phyloP scores from a whole-genome alignment of 2,797 vertebrate species.

The Pitangus sulphuratus region DNA sequence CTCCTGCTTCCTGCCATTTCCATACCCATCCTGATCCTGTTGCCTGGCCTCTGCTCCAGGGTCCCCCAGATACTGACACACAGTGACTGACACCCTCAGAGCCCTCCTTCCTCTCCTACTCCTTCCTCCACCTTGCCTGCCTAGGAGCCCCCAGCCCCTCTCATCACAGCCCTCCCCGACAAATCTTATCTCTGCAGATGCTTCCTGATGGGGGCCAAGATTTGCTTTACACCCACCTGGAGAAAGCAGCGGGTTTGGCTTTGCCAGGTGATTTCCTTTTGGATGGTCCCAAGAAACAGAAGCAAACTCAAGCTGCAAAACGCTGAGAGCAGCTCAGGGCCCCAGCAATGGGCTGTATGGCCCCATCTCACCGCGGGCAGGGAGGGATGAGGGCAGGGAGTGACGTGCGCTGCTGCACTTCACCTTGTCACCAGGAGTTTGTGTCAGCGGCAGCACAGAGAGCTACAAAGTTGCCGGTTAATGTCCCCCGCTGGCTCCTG shows the following conservation, averaged over 20 bases:
- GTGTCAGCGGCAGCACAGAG: not conserved
- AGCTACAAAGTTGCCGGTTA: not conserved
- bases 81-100: not conserved
- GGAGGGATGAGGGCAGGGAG: not conserved
- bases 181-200: not conserved
- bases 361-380: fast-evolving
- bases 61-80: not conserved
- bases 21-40: fast-evolving
- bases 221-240: not conserved
- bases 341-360: fast-evolving
- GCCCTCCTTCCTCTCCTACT: not conserved
- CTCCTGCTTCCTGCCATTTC: not conserved
- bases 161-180: not conserved
- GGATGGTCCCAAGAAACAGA: not conserved
- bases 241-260: not conserved
- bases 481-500: fast-evolving
- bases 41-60: not conserved
- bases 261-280: not conserved
- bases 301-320: not conserved
- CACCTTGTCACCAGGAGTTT: not conserved
- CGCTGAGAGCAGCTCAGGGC: fast-evolving
- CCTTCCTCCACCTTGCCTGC: not conserved
- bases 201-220: not conserved
- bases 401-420: fast-evolving
- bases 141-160: too few relatives aligned